These are phyloP conservation scores for Bombus soroeensis DNA, from an alignment of 1,140 invertebrate genomes.

Conservation along the genomic window DNA sequence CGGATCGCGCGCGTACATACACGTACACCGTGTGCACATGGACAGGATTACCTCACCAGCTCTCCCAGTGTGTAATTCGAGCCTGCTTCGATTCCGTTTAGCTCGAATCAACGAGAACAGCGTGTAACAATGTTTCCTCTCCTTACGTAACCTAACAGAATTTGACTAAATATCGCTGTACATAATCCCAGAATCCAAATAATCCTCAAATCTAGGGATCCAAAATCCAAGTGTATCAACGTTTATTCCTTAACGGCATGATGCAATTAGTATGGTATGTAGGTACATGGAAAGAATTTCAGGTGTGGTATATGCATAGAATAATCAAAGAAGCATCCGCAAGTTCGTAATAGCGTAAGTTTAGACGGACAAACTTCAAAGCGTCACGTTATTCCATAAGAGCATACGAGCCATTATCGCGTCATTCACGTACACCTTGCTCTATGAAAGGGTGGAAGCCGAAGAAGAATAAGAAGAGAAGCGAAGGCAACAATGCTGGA, in stretches of 20 bases:
- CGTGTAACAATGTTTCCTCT: not conserved
- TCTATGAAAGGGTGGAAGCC: not conserved
- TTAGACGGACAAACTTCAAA: too few relatives aligned
- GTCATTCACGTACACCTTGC: not conserved
- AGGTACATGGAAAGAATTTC: too few relatives aligned
- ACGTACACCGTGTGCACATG: not conserved
- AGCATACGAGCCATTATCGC: not conserved
- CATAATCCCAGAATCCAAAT: not conserved
- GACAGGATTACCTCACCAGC: not conserved
- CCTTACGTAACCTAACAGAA: not conserved
- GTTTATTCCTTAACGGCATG: too few relatives aligned
- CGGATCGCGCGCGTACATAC: too few relatives aligned
- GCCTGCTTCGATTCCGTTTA: constrained; percentile 18
- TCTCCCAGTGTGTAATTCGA: constrained; percentile 4
- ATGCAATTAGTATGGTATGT: too few relatives aligned
- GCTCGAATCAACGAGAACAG: not conserved
- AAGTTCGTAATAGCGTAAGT: too few relatives aligned
- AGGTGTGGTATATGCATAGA: too few relatives aligned
- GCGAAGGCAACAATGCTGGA: constrained; percentile 11
- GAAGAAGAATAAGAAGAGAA: not conserved
- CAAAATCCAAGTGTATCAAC: too few relatives aligned
- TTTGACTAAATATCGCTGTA: not conserved
- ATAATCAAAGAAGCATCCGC: too few relatives aligned
- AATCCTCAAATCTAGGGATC: too few relatives aligned
- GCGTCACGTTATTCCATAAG: too few relatives aligned